These are phyloP conservation scores for Hyles vespertilio DNA, from an alignment of 1,140 invertebrate species.

Conservation along the genomic window DNA sequence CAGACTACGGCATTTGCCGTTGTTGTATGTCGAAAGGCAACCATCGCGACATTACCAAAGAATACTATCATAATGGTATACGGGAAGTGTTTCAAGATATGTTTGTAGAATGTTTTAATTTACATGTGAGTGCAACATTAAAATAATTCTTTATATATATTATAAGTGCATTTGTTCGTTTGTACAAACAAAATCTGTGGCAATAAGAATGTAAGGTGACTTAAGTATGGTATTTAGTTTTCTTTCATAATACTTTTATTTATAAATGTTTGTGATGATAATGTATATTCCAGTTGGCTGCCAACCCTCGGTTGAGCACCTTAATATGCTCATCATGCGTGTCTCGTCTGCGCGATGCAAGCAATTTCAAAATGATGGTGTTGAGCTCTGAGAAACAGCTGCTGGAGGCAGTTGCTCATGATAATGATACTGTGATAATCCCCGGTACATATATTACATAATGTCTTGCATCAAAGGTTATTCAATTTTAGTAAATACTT, in stretches of 20 bases:
- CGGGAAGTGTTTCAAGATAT: slow-evolving; percentile 53
- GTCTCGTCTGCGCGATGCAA: slow-evolving; percentile 37
- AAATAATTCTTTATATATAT: too few species aligned
- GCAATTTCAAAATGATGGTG: slow-evolving; percentile 40
- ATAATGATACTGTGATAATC: slow-evolving; percentile 49
- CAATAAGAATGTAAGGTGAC: too few species aligned
- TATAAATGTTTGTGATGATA: neutral
- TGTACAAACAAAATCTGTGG: too few species aligned
- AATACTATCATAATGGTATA: slow-evolving; percentile 40
- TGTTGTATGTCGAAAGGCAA: slow-evolving; percentile 49
- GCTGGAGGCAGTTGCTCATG: slow-evolving; percentile 21
- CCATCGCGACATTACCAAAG: slow-evolving; percentile 50
- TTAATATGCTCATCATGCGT: slow-evolving; percentile 50
- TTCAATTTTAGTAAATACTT: too few species aligned
- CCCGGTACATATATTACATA: slow-evolving; percentile 56
- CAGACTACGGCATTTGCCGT: slow-evolving; percentile 42
- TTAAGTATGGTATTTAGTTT: too few species aligned
- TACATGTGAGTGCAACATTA: slow-evolving; percentile 42
- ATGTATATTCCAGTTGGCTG: slow-evolving; percentile 50
- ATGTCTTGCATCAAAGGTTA: too few species aligned
- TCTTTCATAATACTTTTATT: too few species aligned
- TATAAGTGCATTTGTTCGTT: too few species aligned
- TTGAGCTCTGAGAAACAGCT: slow-evolving; percentile 42
- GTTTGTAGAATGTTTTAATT: slow-evolving; percentile 53
- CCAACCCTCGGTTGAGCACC: slow-evolving; percentile 32